Conservation (phyloP, 2,113 vertebrate genomes). For the Tachysurus vachellii region DNA sequence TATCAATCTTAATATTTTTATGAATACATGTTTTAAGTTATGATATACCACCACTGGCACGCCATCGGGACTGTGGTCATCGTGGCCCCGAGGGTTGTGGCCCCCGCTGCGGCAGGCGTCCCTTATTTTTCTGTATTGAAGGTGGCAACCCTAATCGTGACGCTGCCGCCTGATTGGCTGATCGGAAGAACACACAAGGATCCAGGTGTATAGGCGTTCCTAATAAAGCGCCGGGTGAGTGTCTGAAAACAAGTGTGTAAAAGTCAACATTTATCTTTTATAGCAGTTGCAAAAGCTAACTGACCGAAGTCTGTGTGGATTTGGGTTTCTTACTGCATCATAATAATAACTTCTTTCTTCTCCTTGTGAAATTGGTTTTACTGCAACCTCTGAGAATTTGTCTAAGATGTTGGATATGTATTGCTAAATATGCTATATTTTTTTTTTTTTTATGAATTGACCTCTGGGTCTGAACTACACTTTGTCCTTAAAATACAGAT, state of each 20-base stretch:
- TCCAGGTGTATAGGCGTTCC: not conserved
- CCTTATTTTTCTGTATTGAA: not conserved
- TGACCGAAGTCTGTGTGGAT: slow-evolving; percentile 21
- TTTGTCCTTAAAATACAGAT: not conserved
- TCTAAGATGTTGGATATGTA: not conserved
- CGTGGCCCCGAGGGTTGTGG: no score
- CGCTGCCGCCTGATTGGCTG: not conserved
- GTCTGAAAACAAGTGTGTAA: not conserved
- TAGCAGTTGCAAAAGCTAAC: not conserved
- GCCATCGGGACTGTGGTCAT: no score
- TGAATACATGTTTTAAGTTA: no score
- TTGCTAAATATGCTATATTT: not conserved
- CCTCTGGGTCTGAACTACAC: not conserved
- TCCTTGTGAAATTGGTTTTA: slow-evolving; percentile 17
- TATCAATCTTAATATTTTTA: no score
- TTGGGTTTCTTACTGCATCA: not conserved
- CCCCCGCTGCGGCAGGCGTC: no score
- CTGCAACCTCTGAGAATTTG: slow-evolving; percentile 2
- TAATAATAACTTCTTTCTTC: not conserved
- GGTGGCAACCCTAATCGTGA: no score
- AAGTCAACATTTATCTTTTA: not conserved
- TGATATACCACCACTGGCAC: no score
- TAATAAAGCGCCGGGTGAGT: not conserved
- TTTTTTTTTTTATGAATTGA: not conserved
- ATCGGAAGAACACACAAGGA: not conserved